phyloP scores from a whole-genome alignment of 2,113 vertebrate species.

The Rhineura floridana region DNA sequence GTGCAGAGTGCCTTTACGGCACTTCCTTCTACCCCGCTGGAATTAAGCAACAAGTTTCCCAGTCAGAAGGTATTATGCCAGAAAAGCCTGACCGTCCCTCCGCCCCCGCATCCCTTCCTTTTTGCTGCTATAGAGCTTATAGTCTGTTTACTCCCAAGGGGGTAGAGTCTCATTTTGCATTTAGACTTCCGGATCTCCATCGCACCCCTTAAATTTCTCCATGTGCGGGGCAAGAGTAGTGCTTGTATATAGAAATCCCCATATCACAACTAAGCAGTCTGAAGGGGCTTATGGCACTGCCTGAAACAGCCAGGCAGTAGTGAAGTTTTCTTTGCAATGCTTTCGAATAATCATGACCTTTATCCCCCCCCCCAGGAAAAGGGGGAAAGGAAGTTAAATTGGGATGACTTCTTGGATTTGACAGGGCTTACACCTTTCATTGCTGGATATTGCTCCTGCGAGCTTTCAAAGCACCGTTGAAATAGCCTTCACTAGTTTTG shows the following conservation, averaged over 20 bases:
- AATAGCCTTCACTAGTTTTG: background rate
- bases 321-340: background rate
- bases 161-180: background rate
- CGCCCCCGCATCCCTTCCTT: too few relatives aligned
- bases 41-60: background rate
- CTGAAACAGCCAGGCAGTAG: background rate
- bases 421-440: background rate
- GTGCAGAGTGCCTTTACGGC: background rate
- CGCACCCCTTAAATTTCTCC: background rate
- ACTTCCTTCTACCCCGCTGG: background rate
- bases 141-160: background rate
- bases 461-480: background rate
- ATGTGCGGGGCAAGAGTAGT: background rate
- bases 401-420: background rate
- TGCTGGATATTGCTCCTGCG: background rate
- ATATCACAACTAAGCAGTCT: fast-evolving
- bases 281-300: background rate
- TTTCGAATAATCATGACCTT: background rate
- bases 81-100: background rate
- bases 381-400: too few relatives aligned
- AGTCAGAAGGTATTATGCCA: background rate
- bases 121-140: background rate
- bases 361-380: too few relatives aligned
- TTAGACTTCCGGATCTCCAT: background rate
- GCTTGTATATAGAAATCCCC: background rate